Conservation (phyloP, 2,888 invertebrate genomes). For the Lissonota sp. region DNA sequence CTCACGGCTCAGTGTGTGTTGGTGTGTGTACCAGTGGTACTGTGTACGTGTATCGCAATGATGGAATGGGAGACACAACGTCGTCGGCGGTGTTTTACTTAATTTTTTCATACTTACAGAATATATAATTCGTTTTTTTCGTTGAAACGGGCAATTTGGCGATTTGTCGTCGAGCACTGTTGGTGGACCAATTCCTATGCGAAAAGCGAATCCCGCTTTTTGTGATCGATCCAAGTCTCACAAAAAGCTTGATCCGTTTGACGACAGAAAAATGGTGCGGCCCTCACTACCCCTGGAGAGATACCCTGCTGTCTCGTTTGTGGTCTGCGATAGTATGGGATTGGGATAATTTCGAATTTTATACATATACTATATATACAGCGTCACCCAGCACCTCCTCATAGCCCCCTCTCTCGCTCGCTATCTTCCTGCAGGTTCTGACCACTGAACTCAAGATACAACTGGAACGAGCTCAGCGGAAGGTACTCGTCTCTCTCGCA, state of each 20-base stretch:
- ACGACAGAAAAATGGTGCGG: slow-evolving; percentile 83
- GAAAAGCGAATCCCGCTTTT: slow-evolving; percentile 84
- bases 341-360: slow-evolving; percentile 43
- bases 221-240: slow-evolving; percentile 84
- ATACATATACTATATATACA: too few species aligned
- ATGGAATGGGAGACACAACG: slow-evolving; percentile 7
- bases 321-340: slow-evolving; percentile 64
- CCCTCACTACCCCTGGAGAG: slow-evolving; percentile 74
- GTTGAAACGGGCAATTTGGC: not conserved
- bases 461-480: too few species aligned
- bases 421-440: too few species aligned
- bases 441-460: too few species aligned
- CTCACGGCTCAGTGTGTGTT: not conserved
- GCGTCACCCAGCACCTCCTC: too few species aligned
- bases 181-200: slow-evolving; percentile 81
- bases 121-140: not conserved
- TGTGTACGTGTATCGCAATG: not conserved
- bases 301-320: slow-evolving; percentile 76
- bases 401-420: too few species aligned
- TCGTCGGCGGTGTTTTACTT: slow-evolving; percentile 18
- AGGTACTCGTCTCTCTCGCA: too few species aligned
- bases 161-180: slow-evolving; percentile 56
- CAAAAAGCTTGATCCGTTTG: slow-evolving; percentile 84
- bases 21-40: too few species aligned
- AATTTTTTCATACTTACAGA: slow-evolving; percentile 49